phyloP scores from a whole-genome alignment of 1,140 invertebrate genomes.

The Acyrthosiphon pisum region DNA sequence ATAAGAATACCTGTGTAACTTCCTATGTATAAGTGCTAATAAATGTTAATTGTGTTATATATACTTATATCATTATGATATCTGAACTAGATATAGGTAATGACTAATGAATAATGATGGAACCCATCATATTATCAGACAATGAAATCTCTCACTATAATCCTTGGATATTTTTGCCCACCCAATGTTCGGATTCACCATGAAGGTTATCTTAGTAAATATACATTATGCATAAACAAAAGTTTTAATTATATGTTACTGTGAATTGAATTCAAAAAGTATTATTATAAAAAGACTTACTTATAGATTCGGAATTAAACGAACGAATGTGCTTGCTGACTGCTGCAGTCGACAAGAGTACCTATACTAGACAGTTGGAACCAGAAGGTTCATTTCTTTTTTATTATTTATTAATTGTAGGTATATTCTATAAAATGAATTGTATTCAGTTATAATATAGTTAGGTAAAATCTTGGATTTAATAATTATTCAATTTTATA shows the following conservation, averaged over 20 bases:
- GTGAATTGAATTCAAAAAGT: neutral
- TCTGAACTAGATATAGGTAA: neutral
- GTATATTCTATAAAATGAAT: neutral
- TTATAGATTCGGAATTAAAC: neutral
- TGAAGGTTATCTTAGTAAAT: slow-evolving; percentile 4
- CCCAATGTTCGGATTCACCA: neutral
- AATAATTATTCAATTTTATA: neutral
- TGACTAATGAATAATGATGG: neutral
- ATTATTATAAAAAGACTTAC: neutral
- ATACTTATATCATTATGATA: neutral
- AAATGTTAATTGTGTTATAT: neutral
- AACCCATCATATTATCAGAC: neutral
- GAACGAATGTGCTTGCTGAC: neutral
- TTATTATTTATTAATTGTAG: neutral
- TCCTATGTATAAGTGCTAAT: neutral
- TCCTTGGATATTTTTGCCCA: slow-evolving; percentile 4
- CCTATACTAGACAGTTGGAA: neutral
- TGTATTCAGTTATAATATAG: neutral
- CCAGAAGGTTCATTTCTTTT: neutral
- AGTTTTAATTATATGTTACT: neutral
- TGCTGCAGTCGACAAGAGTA: neutral
- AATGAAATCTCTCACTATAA: slow-evolving; percentile 3
- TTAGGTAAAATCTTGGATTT: neutral
- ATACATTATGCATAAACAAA: slow-evolving; percentile 6
- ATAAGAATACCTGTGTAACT: neutral